Base-by-base conservation (phyloP, 1,140 invertebrate genomes). In the Neocloeon triangulifer region DNA sequence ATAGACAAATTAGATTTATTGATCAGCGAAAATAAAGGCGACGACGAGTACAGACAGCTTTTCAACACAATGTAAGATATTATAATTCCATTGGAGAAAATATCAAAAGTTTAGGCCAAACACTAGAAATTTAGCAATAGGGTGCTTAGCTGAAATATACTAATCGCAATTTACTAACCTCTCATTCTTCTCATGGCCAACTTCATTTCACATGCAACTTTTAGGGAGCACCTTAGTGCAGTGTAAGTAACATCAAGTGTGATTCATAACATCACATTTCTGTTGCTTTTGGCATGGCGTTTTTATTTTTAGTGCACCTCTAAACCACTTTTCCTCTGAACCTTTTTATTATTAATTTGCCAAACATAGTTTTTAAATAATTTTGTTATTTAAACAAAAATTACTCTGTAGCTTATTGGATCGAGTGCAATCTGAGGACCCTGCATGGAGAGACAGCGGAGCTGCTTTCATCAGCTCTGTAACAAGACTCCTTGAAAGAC, bases 21-120 rank as follows among this genome's bases (percentile, higher is more conserved):
- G 2, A 79, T 94, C 12, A 82, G 77, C 41, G 79, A 88, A 44
- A 85, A 88, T 48, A 88, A 89, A 48, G 86, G 86, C 0, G 86
- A 94, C 46, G 79, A 86, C 46, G 79, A 89, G 46, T 94, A 92
- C 47, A 64, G 78, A 32, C 66, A 84, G 40, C 61, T 92, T 3
- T 92, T 92, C 44, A 81, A 86, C 46, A 84, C 79, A 18, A 89
- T 92, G 86, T 92, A 62, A 81, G 81, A 75, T 39, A n/a, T n/a
- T n/a, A n/a, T n/a, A n/a, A n/a, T n/a, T n/a, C n/a, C n/a, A n/a
- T 23, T 23, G 22, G 8, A 8, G 12, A 23, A 23, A 27, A 27
- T 5, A 6, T 27, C 26, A 7, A 13, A 13, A 12, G 5, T 12
- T 6, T 6, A 12, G n/a, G 8, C 22, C 22, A 23, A 23, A 23